These are phyloP conservation scores for Metopolophium dirhodum DNA, from an alignment of 1,140 invertebrate genomes.

Conservation along the genomic window DNA sequence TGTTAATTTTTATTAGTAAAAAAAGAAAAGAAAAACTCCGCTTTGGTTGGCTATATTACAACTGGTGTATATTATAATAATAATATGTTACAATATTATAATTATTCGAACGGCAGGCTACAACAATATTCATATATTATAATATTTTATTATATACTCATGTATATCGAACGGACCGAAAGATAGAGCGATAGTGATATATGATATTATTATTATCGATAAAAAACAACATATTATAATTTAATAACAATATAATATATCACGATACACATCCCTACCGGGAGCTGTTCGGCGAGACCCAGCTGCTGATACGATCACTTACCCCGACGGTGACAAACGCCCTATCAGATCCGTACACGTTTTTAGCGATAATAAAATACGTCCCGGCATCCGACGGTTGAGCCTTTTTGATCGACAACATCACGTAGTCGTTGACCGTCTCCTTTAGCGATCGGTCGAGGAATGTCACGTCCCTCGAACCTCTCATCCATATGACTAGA, in stretches of 20 bases:
- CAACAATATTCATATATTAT: background rate
- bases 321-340: constrained; percentile 84
- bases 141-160: background rate
- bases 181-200: background rate
- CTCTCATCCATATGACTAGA: constrained; percentile 85
- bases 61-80: constrained; percentile 37
- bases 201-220: background rate
- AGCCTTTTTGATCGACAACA: constrained; percentile 86
- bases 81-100: constrained; percentile 1
- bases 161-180: background rate
- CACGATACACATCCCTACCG: background rate
- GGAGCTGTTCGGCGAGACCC: background rate
- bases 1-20: constrained; percentile 28
- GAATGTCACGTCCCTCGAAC: constrained; percentile 80
- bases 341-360: constrained; percentile 85
- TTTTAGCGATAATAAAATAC: constrained; percentile 92
- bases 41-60: constrained; percentile 51
- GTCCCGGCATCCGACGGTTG: constrained; percentile 87
- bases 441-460: constrained; percentile 79
- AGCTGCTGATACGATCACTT: constrained; percentile 60
- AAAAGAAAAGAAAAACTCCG: constrained; percentile 17
- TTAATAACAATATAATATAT: background rate
- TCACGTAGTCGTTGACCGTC: constrained; percentile 81
- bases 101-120: constrained; percentile 3
- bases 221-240: background rate